Conservation (phyloP, 2,797 vertebrate genomes). For the Prunella strophiata region DNA sequence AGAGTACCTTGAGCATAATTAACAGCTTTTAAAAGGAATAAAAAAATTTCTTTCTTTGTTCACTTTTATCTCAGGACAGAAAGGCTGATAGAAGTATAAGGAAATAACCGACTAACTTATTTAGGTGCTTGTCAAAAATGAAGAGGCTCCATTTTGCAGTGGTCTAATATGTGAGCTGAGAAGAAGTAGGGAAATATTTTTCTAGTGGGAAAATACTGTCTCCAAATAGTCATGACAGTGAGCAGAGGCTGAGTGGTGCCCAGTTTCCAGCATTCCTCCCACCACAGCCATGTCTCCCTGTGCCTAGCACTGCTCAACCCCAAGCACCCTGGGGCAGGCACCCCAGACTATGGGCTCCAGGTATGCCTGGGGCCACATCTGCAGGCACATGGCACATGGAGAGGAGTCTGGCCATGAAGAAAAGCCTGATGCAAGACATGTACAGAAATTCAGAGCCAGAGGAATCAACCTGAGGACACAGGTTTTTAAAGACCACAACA, state of each 20-base stretch:
- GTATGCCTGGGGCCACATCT: not conserved
- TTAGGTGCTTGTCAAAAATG: not conserved
- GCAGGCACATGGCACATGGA: not conserved
- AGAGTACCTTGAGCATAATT: not conserved
- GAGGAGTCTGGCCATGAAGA: not conserved
- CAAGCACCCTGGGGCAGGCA: not conserved
- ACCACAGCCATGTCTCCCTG: rapidly evolving
- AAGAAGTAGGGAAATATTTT: not conserved
- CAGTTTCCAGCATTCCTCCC: not conserved
- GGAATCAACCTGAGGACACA: not conserved
- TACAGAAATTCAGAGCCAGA: not conserved
- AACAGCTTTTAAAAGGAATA: not conserved
- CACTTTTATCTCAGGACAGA: not conserved
- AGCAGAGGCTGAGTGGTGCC: not conserved
- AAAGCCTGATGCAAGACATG: not conserved
- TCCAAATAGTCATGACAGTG: not conserved
- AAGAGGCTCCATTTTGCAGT: not conserved
- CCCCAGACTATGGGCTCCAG: not conserved
- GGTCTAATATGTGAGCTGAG: not conserved
- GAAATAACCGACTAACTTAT: conserved; percentile 11
- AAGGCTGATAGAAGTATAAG: not conserved
- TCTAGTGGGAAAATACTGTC: conserved; percentile 3
- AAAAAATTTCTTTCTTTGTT: not conserved
- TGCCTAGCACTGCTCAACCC: not conserved
- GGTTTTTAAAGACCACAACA: not conserved